Conservation (phyloP, 2,888 invertebrate genomes). For the Sylvicola cinctus region DNA sequence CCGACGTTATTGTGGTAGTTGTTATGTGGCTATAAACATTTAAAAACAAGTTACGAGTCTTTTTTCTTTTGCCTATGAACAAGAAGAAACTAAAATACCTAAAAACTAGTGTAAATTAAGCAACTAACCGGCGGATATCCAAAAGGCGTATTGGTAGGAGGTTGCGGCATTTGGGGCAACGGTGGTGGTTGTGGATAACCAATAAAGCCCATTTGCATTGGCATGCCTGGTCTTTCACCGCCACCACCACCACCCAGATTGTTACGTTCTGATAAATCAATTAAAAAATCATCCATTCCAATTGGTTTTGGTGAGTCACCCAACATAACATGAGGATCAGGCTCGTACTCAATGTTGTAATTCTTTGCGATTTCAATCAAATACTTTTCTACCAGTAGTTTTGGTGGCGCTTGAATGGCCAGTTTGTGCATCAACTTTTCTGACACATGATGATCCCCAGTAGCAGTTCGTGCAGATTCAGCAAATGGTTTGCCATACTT, state of each 20-base stretch:
- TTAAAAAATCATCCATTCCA: slow-evolving; percentile 42
- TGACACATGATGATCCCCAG: slow-evolving; percentile 72
- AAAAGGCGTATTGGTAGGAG: slow-evolving; percentile 35
- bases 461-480: slow-evolving; percentile 71
- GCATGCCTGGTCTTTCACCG: slow-evolving; percentile 26
- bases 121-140: slow-evolving; percentile 36
- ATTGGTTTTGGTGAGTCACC: slow-evolving; percentile 30
- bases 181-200: slow-evolving; percentile 55
- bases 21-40: no score
- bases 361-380: slow-evolving; percentile 92
- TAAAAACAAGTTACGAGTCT: no score
- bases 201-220: slow-evolving; percentile 60
- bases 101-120: no score
- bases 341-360: slow-evolving; percentile 85
- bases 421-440: slow-evolving; percentile 87
- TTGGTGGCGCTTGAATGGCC: slow-evolving; percentile 86
- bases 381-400: slow-evolving; percentile 77
- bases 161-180: slow-evolving; percentile 33
- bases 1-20: no score
- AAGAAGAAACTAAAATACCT: no score
- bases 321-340: slow-evolving; percentile 80
- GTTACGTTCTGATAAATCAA: slow-evolving; percentile 41
- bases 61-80: no score
- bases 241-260: slow-evolving; percentile 31
- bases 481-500: slow-evolving; percentile 93